Evolutionary conservation across 1,140 invertebrate genomes (phyloP), one percentile per base, ranked within the genome.

Genomic region (Papilio xuthus): DNA sequence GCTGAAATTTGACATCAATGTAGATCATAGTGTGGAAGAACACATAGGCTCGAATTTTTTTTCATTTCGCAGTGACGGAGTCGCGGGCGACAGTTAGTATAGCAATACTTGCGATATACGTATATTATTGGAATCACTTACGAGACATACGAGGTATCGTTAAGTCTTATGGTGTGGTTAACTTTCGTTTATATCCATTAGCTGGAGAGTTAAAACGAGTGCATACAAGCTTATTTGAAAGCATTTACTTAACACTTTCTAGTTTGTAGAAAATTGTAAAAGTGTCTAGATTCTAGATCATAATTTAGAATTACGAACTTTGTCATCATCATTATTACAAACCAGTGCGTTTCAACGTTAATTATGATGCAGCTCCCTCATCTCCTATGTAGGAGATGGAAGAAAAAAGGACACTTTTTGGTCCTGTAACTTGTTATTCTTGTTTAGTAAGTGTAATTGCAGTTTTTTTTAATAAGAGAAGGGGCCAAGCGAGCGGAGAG

Each of bases 151-250:
- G 23, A 60, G 20, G 20, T 80, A 78, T 78, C 75, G 53, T 73
- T 83, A 83, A 77, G 79, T 82, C 81, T 79, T 79, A 79, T 76
- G 72, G 67, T 86, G 85, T 80, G 84, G 86, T 88, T 88, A 84
- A 82, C 86, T 86, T 85, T 88, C 86, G 79, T 82, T 80, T 80
- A 80, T 79, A 81, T 60, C 72, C 67, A 79, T 79, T 77, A 81
- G 72, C 69, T 79, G 79, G 78, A 80, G 70, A 53, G 60, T 74
- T 79, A 81, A 81, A 80, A 78, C 80, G 37, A 80, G 77, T 78
- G 71, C 74, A 32, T 76, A 37, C 74, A 76, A 60, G 74, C 26
- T 63, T 60, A 60, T 76, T 63, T 76, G 37, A 60, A 60, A 76
- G 53, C 41, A 75, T 78, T 80, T 78, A 79, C 76, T 70, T 50